Base-by-base conservation (phyloP, 1,140 invertebrate genomes). In the Fragariocoptes setiger region DNA sequence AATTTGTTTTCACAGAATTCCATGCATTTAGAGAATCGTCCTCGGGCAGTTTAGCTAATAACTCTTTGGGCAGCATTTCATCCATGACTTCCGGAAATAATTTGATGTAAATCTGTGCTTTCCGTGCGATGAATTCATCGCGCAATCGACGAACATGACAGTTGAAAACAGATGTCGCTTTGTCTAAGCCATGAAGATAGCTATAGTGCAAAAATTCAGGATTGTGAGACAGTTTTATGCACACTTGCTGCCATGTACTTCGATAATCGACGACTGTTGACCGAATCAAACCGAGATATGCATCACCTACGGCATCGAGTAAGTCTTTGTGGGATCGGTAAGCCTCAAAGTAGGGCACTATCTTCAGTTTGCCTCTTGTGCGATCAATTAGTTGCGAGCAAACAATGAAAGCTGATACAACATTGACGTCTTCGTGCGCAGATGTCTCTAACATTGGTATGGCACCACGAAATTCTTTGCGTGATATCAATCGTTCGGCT, bases 391-490 rank as follows among this genome's bases (percentile, higher is more conserved):
- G 68, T 59, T 92, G 82, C 18, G 82, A 83, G 21, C 92, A 57
- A 37, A 80, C 65, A 52, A 92, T 67, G 58, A 94, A 94, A 5
- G 85, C 78, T 45, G 77, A 60, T 54, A 94, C 86, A 15, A 92
- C 76, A 58, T 95, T 97, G 38, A 95, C 79, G 57, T 88, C 92
- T 53, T 90, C 77, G 52, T 92, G 82, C 5, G 85, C 73, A 13
- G 83, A 92, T 0, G 83, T 86, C 63, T 94, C 86, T 22, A 95
- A 71, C 36, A 94, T 61, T 1, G 76, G 70, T 48, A 94, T 77
- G 46, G 66, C 56, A 43, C 71, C 70, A 54, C 82, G 85, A 53
- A 82, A 86, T 56, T 94, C 85, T 56, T 86, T 88, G 19, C 80
- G 65, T 52, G 72, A 70, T 1, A 83, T 65, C 36, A 94, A 61